A percentile compares a stretch with the other conserved stretches of the same genome.
These are phyloP conservation scores for Sminthurides bifidus DNA, from an alignment of 1,140 invertebrate species.

Conservation along the genomic window DNA sequence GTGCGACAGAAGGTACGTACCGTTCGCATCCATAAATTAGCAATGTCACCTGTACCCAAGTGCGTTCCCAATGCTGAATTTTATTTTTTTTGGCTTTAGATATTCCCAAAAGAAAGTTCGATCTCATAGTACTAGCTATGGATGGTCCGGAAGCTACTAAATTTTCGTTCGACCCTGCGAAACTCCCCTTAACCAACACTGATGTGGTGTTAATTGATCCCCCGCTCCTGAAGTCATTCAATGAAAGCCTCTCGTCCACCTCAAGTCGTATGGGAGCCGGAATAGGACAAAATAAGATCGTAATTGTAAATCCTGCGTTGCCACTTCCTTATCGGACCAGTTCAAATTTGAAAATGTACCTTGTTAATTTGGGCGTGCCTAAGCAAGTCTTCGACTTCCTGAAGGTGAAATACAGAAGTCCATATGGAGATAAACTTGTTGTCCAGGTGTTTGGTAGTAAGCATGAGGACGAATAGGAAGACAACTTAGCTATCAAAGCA, in stretches of 20 bases:
- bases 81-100: conserved; percentile 9
- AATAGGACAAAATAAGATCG: not conserved
- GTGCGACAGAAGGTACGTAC: too few species aligned
- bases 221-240: conserved; percentile 11
- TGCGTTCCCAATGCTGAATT: too few species aligned
- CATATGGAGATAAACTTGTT: conserved; percentile 25
- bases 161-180: not conserved
- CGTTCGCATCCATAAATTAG: too few species aligned
- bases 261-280: conserved; percentile 1
- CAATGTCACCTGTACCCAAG: too few species aligned
- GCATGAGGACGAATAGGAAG: not conserved
- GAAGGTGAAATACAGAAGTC: conserved; percentile 18
- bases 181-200: not conserved
- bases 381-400: conserved; percentile 10
- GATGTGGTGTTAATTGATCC: conserved; percentile 15
- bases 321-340: conserved; percentile 16
- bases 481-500: too few species aligned
- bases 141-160: conserved; percentile 3
- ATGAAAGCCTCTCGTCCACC: not conserved
- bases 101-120: conserved; percentile 11
- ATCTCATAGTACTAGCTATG: conserved; percentile 15
- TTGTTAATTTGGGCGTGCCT: conserved; percentile 27
- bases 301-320: conserved; percentile 14
- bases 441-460: conserved; percentile 17
- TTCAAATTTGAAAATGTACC: conserved; percentile 11